Conservation (phyloP, 37 sponge, comb jelly and placozoan species). For the Haliclona indistincta region DNA sequence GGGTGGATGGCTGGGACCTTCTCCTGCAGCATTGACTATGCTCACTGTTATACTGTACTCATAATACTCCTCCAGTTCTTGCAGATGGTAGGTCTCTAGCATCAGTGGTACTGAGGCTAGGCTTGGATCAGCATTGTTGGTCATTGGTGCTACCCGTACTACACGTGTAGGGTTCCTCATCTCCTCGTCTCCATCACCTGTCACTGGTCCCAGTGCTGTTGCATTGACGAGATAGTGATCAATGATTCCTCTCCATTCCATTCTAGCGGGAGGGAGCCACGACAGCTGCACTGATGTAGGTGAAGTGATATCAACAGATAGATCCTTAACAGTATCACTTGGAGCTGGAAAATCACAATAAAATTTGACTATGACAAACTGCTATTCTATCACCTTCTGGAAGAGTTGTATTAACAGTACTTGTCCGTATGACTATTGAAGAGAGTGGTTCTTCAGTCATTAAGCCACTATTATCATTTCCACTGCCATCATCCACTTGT, state of each 20-base stretch:
- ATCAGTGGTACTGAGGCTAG: not conserved
- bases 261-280: not conserved
- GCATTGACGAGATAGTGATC: not conserved
- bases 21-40: not conserved
- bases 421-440: too few species aligned
- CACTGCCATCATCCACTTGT: not conserved
- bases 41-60: not conserved
- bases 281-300: conserved; percentile 6
- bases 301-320: not conserved
- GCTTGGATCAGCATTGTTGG: not conserved
- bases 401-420: not conserved
- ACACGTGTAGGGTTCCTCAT: not conserved
- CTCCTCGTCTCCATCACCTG: too few species aligned
- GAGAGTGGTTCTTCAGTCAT: not conserved
- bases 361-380: not conserved
- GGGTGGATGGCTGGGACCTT: not conserved
- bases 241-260: conserved; percentile 7
- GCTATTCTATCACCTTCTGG: not conserved
- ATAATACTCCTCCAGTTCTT: conserved; percentile 5
- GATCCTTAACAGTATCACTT: not conserved
- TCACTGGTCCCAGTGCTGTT: not conserved
- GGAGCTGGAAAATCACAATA: not conserved
- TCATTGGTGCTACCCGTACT: not conserved
- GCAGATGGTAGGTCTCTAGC: not conserved
- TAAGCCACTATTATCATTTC: not conserved